phyloP scores from a whole-genome alignment of 2,113 vertebrate species.

The Anarhynchus alexandrinus region DNA sequence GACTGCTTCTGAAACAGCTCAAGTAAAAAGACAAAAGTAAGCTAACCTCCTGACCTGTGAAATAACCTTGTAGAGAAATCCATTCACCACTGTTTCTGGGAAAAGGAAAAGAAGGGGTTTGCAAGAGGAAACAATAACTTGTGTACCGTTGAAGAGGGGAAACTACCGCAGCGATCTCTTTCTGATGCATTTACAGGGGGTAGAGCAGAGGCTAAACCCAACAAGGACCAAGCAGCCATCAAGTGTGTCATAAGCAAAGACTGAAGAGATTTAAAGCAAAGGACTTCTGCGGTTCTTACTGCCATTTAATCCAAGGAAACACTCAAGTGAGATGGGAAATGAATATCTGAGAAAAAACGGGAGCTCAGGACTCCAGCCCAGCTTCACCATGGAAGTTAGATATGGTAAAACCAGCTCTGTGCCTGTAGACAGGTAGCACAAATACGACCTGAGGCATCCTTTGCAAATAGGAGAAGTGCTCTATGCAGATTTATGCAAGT shows the following conservation, averaged over 20 bases:
- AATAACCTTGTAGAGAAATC: background rate
- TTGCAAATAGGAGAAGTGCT: no score
- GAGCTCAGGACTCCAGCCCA: no score
- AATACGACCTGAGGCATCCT: no score
- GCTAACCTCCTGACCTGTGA: conserved; percentile 35
- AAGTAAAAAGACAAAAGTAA: conserved; percentile 22
- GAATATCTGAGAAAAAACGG: no score
- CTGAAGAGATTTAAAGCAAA: background rate
- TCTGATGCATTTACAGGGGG: background rate
- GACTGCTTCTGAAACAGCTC: background rate
- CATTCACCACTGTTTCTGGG: background rate
- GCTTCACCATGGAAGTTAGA: no score
- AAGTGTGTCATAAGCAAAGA: background rate
- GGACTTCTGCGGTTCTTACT: background rate
- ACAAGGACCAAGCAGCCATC: background rate
- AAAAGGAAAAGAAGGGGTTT: background rate
- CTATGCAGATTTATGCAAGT: no score
- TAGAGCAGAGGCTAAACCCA: background rate
- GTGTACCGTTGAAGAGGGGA: background rate
- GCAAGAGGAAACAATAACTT: background rate
- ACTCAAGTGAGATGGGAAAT: background rate
- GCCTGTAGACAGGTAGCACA: no score
- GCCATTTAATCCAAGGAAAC: background rate
- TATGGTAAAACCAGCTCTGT: no score
- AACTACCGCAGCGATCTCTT: background rate